Percentiles rank a stretch among this genome's conserved stretches.
These are phyloP conservation scores for Nesogale talazaci DNA, from an alignment of 2,113 vertebrate genomes.

Conservation along the genomic window DNA sequence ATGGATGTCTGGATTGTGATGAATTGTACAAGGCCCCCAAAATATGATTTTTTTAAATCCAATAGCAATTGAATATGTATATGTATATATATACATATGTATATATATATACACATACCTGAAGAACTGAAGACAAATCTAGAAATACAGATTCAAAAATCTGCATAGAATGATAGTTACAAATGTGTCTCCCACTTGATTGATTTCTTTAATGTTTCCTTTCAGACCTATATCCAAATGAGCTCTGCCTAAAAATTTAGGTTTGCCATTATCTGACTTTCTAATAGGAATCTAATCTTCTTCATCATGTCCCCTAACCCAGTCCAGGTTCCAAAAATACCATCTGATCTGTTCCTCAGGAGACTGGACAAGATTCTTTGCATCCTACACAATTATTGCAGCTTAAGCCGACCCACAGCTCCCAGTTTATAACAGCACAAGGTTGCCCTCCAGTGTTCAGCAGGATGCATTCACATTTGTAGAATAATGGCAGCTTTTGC, in stretches of 20 bases:
- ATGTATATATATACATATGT: no score
- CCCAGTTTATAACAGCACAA: constrained; percentile 41
- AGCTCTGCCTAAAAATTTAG: constrained; percentile 37
- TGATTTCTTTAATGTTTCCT: background rate
- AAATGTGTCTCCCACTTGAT: background rate
- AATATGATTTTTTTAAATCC: no score
- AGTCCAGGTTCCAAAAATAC: background rate
- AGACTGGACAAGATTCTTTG: background rate
- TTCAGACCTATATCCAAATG: background rate
- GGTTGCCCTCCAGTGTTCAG: constrained; percentile 68
- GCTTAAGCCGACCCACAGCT: background rate
- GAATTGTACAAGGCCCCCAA: no score
- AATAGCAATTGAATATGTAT: background rate
- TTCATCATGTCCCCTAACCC: background rate
- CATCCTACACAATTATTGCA: background rate
- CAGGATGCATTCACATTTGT: background rate
- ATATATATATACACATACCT: no score
- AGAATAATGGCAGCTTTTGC: background rate
- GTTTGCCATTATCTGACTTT: constrained; percentile 26
- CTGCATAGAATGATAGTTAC: background rate
- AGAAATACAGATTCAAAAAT: background rate
- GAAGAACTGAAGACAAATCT: constrained; percentile 8
- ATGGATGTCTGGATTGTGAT: no score
- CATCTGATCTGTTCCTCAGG: background rate
- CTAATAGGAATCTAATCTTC: constrained; percentile 42